Base-by-base conservation (phyloP, 1,140 invertebrate species). In the Druon quercuslanigerum region DNA sequence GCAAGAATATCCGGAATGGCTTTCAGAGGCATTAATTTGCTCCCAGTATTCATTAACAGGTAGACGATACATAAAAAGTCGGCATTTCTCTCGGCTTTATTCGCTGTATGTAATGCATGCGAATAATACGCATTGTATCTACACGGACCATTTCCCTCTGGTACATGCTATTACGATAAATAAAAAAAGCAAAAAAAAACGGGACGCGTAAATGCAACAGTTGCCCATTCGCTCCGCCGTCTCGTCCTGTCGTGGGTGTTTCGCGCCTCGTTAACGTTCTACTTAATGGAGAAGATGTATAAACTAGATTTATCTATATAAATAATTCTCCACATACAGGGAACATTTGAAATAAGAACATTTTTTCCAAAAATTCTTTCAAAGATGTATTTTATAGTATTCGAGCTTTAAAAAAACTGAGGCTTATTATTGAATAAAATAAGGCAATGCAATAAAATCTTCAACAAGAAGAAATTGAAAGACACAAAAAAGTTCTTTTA, bases 21-120 rank as follows among this genome's bases (percentile, higher is more conserved):
- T 66, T 66, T 66, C 60, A 66, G n/a, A 66, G 20, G 13, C 60
- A 66, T 66, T 66, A 66, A 66, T 66, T 66, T 66, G 14, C 60
- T 66, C 60, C 20, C 20, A 14, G 14, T 66, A 66, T 25, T 66
- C 60, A 66, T 66, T 66, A 40, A 66, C 60, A 40, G 20, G 14
- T 46, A 46, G 40, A 46, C 40, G 40, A 46, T 46, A 25, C 20
- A 66, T 66, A 66, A 66, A 66, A 66, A 66, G 60, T 66, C 25
- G 60, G 3, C 25, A 66, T 66, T 46, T 40, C 60, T 16, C 60
- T 40, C 13, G 60, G 25, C 25, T 40, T 66, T 66, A 66, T 66
- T 66, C 60, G 40, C 25, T 66, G 60, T 40, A 66, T 40, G 14
- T 40, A 66, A 66, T 66, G 4, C 60, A 40, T 66, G 40, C 6